These are phyloP conservation scores for Corythucha ciliata DNA, from an alignment of 2,888 invertebrate species.

Conservation along the genomic window DNA sequence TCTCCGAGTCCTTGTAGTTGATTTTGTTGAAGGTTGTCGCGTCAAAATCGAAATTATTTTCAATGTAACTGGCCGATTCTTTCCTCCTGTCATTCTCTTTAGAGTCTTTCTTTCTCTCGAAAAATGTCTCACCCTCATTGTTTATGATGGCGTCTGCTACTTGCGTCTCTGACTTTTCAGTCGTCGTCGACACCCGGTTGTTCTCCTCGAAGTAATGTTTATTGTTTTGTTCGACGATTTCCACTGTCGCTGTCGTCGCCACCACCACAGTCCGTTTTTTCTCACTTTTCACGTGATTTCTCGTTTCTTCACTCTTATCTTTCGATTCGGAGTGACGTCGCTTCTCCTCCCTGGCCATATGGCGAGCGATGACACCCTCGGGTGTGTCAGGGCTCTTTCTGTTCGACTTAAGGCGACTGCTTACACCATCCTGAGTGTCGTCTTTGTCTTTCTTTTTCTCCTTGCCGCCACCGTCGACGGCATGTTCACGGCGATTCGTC, in stretches of 20 bases:
- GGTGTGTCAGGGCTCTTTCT: conserved; percentile 32
- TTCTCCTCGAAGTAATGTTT: conserved; percentile 41
- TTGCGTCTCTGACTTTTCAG: too few relatives aligned
- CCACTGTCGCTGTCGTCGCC: conserved; percentile 1
- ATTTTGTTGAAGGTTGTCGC: conserved; percentile 36
- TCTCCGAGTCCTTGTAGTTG: conserved; percentile 40
- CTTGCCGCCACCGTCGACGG: too few relatives aligned
- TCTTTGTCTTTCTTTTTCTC: conserved; percentile 30
- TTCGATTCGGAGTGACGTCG: conserved; percentile 33
- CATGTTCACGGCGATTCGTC: conserved; percentile 25
- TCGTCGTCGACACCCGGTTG: too few relatives aligned
- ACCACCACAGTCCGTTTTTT: conserved; percentile 6
- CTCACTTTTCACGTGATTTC: conserved; percentile 19
- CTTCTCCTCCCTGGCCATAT: conserved; percentile 30
- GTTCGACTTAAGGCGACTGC: conserved; percentile 27
- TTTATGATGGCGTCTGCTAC: too few relatives aligned
- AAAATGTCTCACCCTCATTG: conserved; percentile 30
- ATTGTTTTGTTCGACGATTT: conserved; percentile 34
- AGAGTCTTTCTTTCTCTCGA: conserved; percentile 34
- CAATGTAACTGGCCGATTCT: conserved; percentile 31
- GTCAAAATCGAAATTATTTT: conserved; percentile 15
- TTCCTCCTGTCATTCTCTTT: conserved; percentile 34
- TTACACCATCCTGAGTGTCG: conserved; percentile 27
- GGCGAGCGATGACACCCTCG: conserved; percentile 20
- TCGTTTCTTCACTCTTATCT: conserved; percentile 26